These are phyloP conservation scores for Pseudomyrmex flavicornis DNA, from an alignment of 1,140 invertebrate genomes.

Conservation along the genomic window DNA sequence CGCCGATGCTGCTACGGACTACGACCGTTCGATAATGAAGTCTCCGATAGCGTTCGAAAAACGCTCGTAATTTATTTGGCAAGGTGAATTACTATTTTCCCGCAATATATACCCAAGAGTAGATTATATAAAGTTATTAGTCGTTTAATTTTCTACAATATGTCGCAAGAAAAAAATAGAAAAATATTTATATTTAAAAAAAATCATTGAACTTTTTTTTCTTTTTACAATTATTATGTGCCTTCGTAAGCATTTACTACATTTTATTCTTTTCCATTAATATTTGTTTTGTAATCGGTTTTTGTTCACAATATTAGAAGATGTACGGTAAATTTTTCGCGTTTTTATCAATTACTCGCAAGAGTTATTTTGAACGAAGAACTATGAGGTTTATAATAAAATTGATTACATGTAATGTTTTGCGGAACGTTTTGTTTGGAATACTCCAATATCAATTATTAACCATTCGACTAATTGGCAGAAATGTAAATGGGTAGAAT, in stretches of 20 bases:
- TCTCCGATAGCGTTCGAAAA: conserved; percentile 24
- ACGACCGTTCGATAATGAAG: conserved; percentile 39
- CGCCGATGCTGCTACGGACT: too few species aligned
- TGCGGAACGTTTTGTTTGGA: neutral
- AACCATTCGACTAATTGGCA: conserved; percentile 41
- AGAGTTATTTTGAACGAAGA: neutral
- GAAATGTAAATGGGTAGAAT: conserved; percentile 26
- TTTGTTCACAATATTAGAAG: too few species aligned
- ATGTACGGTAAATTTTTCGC: neutral
- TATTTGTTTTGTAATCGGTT: neutral
- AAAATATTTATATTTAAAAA: too few species aligned
- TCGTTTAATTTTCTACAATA: neutral
- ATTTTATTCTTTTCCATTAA: neutral
- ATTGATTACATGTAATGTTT: conserved; percentile 31
- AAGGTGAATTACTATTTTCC: neutral
- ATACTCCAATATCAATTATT: conserved; percentile 41
- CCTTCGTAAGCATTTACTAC: neutral
- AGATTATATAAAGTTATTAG: conserved; percentile 1
- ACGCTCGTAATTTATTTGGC: conserved; percentile 36
- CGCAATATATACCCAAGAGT: neutral
- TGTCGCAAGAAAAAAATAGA: too few species aligned
- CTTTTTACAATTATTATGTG: neutral
- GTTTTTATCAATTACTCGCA: conserved; percentile 12
- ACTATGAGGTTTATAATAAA: neutral
- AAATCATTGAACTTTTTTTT: neutral